Evolutionary conservation across 2,797 vertebrate species (phyloP).

Genomic region (Merluccius polli): DNA sequence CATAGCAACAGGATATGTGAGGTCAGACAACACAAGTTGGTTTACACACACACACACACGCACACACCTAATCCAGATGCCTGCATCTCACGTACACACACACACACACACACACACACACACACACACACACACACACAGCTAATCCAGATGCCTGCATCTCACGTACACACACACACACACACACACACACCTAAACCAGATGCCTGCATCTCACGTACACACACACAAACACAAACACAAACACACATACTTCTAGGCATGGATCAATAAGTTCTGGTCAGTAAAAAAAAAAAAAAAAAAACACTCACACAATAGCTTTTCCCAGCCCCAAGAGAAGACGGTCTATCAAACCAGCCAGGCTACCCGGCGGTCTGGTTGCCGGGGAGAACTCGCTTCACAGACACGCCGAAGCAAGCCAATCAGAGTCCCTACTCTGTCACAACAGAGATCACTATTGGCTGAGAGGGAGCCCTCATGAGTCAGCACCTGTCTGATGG

Average conservation of each 20-base stretch:
- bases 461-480: constrained; percentile 37
- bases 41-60: no score
- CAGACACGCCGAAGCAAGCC: constrained; percentile 48
- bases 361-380: constrained; percentile 59
- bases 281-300: constrained; percentile 33
- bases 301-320: constrained; percentile 40
- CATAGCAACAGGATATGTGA: no score
- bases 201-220: background rate
- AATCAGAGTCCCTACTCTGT: constrained; percentile 45
- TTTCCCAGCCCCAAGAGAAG: constrained; percentile 36
- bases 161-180: no score
- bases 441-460: constrained; percentile 55
- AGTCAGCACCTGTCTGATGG: constrained; percentile 52
- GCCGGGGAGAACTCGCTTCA: constrained; percentile 63
- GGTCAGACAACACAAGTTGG: no score
- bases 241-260: background rate
- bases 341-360: constrained; percentile 51
- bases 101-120: background rate
- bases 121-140: background rate
- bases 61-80: no score
- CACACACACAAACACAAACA: background rate
- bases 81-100: constrained; percentile 4
- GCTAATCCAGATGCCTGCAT: background rate
- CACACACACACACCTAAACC: no score
- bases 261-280: constrained; percentile 27